Base-by-base conservation (phyloP, 2,113 vertebrate genomes). In the Nyctereutes procyonoides region DNA sequence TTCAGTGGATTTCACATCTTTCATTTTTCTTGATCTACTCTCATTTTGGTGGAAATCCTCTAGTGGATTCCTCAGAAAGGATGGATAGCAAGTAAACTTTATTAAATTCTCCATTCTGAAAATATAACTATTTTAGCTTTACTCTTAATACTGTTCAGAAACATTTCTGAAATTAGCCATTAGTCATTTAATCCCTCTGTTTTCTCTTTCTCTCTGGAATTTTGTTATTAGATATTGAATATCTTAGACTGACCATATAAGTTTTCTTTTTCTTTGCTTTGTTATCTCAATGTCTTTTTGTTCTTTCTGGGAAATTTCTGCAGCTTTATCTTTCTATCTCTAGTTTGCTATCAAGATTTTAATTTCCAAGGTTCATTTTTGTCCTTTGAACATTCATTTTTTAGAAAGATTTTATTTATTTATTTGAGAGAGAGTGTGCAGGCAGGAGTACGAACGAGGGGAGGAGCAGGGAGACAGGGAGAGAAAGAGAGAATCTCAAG, bases 321-420 rank as follows among this genome's bases (percentile, higher is more conserved):
- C 28, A 73, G 26, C 63, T 81, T 55, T 92, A 74, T 82, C 20
- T 87, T 92, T 92, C 53, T 26, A 12, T 30, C 60, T 69, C 28
- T 58, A n/a, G 81, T 92, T 95, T 87, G 74, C 43, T 62, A 22
- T 92, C 55, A 81, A 63, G n/a, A 32, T 87, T 86, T 95, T n/a
- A 81, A 22, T 81, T 82, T 92, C 63, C 30, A 74, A 32, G 56
- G 30, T 79, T 88, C 17, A 38, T 88, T 95, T 51, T 88, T 88
- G 32, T 82, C 58, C 51, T 74, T 95, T 65, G 76, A 73, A 32
- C 83, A 51, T 56, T 83, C 4, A 19, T 88, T 93, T 88, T 96
- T 51, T 17, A 17, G 43, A 43, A n/a, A n/a, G 15, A 67, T n/a
- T 58, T 58, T 19, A 58, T 58, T n/a, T 67, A n/a, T 67, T 67